A percentile compares a stretch with the other conserved stretches of the same genome.
These are phyloP conservation scores for Palloptera scutellata DNA, from an alignment of 2,888 invertebrate species.

Conservation along the genomic window DNA sequence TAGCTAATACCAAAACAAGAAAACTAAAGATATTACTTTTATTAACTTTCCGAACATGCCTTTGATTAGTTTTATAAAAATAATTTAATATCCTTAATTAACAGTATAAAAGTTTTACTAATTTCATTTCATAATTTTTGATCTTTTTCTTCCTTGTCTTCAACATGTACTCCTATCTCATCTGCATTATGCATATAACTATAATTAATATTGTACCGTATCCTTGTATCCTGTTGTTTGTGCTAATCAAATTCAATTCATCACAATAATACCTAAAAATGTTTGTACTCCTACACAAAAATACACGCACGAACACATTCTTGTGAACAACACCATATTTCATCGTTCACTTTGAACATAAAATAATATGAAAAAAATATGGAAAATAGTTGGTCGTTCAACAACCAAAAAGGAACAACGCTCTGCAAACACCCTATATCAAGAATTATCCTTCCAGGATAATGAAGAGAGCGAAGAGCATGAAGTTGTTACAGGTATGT, in stretches of 20 bases:
- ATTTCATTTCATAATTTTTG: constrained; percentile 42
- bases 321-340: neutral
- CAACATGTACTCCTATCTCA: constrained; percentile 2
- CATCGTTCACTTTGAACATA: neutral
- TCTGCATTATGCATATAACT: constrained; percentile 10
- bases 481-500: constrained; percentile 89
- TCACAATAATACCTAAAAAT: constrained; percentile 17
- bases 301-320: neutral
- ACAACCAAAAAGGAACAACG: constrained; percentile 86
- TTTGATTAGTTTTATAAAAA: neutral
- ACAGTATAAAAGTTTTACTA: constrained; percentile 44
- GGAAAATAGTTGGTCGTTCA: constrained; percentile 66
- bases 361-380: neutral
- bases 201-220: neutral
- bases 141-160: constrained; percentile 44
- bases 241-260: constrained; percentile 27
- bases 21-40: neutral
- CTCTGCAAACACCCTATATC: constrained; percentile 89
- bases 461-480: constrained; percentile 86
- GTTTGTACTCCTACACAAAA: constrained; percentile 8
- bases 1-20: too few species aligned
- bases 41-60: neutral
- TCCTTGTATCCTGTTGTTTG: constrained; percentile 16
- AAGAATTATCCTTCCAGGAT: constrained; percentile 93
- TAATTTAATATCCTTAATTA: constrained; percentile 2